phyloP scores from a whole-genome alignment of 2,888 invertebrate genomes.

The Idaea biselata region DNA sequence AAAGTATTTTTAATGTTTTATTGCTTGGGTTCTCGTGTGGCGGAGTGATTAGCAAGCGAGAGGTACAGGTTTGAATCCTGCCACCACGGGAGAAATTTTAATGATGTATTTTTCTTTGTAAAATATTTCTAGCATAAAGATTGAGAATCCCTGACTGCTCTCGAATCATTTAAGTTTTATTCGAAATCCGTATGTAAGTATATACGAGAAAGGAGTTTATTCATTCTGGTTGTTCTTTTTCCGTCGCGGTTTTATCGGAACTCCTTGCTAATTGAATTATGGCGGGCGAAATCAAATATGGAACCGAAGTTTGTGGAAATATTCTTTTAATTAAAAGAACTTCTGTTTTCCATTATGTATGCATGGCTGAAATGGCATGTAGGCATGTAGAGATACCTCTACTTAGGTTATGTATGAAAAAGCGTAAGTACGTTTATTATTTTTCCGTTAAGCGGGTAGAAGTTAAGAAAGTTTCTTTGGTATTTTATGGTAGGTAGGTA shows the following conservation, averaged over 20 bases:
- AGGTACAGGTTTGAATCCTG: too few relatives aligned
- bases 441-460: too few relatives aligned
- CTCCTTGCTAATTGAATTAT: neutral
- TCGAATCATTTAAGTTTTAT: slow-evolving; percentile 24
- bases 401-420: too few relatives aligned
- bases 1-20: too few relatives aligned
- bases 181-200: neutral
- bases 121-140: slow-evolving; percentile 4
- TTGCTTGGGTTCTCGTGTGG: too few relatives aligned
- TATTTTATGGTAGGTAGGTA: too few relatives aligned
- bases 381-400: neutral
- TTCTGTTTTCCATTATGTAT: slow-evolving; percentile 3
- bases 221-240: neutral
- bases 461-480: too few relatives aligned
- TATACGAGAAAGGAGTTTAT: neutral
- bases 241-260: neutral
- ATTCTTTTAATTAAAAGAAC: slow-evolving; percentile 19
- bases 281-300: neutral
- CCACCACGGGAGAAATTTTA: too few relatives aligned
- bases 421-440: too few relatives aligned
- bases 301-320: neutral
- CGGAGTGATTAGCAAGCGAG: too few relatives aligned
- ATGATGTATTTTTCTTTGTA: too few relatives aligned
- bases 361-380: neutral
- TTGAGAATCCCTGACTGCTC: slow-evolving; percentile 25